A percentile compares a stretch with the other conserved stretches of the same genome.
phyloP scores from a whole-genome alignment of 2,113 vertebrate genomes.

The Urocolius indicus region DNA sequence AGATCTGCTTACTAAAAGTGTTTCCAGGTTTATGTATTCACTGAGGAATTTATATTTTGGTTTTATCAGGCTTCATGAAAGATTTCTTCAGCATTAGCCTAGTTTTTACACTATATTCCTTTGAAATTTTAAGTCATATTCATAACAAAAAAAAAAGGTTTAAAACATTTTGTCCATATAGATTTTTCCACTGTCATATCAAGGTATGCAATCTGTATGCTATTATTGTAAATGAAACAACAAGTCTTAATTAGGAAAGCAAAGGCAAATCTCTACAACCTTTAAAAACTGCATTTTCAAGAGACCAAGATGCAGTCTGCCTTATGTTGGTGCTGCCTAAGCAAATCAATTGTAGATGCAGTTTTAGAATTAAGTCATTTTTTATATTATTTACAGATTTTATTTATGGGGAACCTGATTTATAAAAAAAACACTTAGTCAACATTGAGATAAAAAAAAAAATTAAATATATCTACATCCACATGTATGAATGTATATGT shows the following conservation, averaged over 20 bases:
- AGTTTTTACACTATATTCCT: not conserved
- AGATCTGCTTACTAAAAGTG: not conserved
- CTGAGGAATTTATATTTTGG: not conserved
- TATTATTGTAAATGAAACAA: not conserved
- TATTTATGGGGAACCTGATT: not conserved
- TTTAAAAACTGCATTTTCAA: not conserved
- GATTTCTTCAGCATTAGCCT: not conserved
- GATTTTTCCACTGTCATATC: not conserved
- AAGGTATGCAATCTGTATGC: not conserved
- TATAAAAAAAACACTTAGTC: not conserved
- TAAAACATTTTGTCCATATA: not conserved
- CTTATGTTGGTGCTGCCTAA: not conserved
- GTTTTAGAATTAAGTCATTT: not conserved
- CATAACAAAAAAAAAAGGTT: not conserved
- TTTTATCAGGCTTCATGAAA: not conserved
- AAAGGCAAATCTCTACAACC: not conserved
- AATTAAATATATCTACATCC: not conserved
- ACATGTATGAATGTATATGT: not conserved
- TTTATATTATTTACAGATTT: not conserved
- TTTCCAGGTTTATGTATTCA: constrained; percentile 10
- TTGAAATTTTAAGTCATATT: constrained; percentile 4
- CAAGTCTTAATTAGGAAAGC: not conserved
- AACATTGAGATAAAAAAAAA: not conserved
- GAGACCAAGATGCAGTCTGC: not conserved
- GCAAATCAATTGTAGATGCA: not conserved